Base-by-base conservation (phyloP, 1,140 invertebrate genomes). In the Hydropsyche tenuis region DNA sequence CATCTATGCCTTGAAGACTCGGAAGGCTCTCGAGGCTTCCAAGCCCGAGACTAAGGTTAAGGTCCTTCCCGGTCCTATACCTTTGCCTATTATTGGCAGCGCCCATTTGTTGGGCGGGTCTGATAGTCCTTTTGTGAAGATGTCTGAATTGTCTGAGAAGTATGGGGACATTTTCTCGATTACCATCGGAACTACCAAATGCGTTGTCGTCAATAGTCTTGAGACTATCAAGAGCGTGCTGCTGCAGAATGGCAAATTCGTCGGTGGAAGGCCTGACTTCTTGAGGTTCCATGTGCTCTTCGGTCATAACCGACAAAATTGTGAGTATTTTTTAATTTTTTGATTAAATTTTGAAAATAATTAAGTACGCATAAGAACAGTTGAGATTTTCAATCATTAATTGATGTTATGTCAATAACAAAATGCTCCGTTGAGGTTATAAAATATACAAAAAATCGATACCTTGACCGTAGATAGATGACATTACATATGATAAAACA, bases 201-300 rank as follows among this genome's bases (percentile, higher is more conserved):
- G 92, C 79, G 83, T 95, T 3, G 89, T 96, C 12, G 90, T 95
- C 20, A 94, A 91, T 80, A 92, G 89, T 77, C 88, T 91, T 78
- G 85, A 88, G 1, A 80, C 90, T 12, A 92, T 95, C 75, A 89
- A 89, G 73, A 92, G 94, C 81, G 92, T 95, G 16, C 86, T 96
- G 14, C 90, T 94, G 79, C 88, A 90, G 72, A 94, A 94, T 81
- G 92, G 92, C 43, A 89, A 89, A 70, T 88, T 90, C 75, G 94
- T 96, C 81, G 92, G 92, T 1, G 92, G 92, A 5, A 84, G 94
- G 37, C 93, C 94, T 0, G 89, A 94, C 80, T 95, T 95, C 81
- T 78, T 91, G 30, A 84, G 94, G 43, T 93, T 90, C 81, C 87
- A 92, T 78, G 86, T 88, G 74, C 86, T 93, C 1, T 94, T 94